Conservation (phyloP, 2,888 invertebrate species). For the Noctua fimbriata region DNA sequence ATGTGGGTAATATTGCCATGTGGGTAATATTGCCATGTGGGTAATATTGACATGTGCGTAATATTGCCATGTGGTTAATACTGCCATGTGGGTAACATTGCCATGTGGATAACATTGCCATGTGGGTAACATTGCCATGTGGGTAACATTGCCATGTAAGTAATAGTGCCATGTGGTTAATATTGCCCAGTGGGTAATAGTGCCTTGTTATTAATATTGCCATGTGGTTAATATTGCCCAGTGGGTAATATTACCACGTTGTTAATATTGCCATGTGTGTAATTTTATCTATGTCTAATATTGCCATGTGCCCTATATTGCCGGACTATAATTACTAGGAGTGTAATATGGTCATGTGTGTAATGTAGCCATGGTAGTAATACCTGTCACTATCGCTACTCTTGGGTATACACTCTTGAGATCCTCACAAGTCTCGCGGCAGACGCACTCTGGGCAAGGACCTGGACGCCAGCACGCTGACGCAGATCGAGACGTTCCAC, state of each 20-base stretch:
- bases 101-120: background rate
- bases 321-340: no score
- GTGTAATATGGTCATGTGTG: no score
- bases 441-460: conserved; percentile 98
- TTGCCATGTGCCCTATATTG: no score
- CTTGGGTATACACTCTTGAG: background rate
- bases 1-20: background rate
- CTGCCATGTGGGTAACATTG: background rate
- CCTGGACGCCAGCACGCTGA: conserved; percentile 95
- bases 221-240: no score
- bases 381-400: background rate
- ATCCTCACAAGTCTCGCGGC: conserved; percentile 92
- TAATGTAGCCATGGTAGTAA: background rate
- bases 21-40: background rate
- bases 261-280: background rate
- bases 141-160: background rate
- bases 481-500: conserved; percentile 98
- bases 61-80: background rate
- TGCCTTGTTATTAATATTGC: background rate
- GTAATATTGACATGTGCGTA: background rate
- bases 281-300: no score
- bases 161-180: no score
- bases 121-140: background rate
- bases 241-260: background rate
- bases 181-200: background rate